Percentiles rank a stretch among this genome's conserved stretches.
These are phyloP conservation scores for Oscheius sp. DNA, from an alignment of 1,140 invertebrate genomes.

Conservation along the genomic window DNA sequence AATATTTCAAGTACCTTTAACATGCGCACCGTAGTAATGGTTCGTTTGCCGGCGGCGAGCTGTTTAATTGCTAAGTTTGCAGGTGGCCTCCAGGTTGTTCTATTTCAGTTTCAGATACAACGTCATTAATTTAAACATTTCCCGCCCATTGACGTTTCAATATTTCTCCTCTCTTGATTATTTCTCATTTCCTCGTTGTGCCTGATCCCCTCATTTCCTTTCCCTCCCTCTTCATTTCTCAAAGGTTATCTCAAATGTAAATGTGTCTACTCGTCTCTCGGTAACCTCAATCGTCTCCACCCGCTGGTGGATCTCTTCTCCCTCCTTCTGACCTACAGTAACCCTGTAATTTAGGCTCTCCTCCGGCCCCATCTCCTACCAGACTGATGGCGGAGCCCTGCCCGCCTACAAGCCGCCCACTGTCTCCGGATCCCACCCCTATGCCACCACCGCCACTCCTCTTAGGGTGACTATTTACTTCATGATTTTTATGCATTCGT, in stretches of 20 bases:
- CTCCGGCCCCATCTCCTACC: conserved; percentile 15
- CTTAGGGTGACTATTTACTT: neutral
- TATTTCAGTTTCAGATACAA: too few relatives aligned
- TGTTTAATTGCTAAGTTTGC: too few relatives aligned
- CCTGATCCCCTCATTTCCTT: neutral
- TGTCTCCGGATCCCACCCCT: neutral
- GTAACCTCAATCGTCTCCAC: conserved; percentile 5
- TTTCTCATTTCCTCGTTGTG: neutral
- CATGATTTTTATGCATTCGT: neutral
- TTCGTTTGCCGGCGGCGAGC: too few relatives aligned
- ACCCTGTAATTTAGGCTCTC: conserved; percentile 4
- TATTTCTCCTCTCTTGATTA: neutral
- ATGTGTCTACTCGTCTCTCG: neutral
- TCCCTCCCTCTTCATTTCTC: neutral
- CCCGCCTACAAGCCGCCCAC: neutral
- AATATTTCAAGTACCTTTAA: too few relatives aligned
- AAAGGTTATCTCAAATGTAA: neutral
- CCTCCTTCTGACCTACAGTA: neutral
- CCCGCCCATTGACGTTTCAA: neutral
- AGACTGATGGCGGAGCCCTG: neutral
- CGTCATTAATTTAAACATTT: conserved; percentile 7
- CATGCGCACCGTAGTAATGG: too few relatives aligned
- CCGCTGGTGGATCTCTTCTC: neutral
- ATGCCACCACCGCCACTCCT: neutral
- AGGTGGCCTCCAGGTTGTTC: too few relatives aligned